Percentiles rank a stretch among this genome's conserved stretches.
Conservation (phyloP, 2,888 invertebrate genomes). For the Cephus sareptanus region DNA sequence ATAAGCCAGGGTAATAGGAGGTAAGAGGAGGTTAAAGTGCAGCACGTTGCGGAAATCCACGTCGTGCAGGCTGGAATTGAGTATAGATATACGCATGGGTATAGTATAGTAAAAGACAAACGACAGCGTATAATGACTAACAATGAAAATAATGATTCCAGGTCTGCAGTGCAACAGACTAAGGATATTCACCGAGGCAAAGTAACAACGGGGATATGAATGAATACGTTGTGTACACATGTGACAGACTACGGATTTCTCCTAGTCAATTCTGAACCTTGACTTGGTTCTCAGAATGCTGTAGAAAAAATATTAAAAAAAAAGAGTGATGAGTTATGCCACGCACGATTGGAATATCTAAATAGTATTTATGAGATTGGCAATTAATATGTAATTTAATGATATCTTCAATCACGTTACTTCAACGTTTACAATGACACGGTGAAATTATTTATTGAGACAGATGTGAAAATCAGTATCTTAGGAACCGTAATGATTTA, state of each 20-base stretch:
- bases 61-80: not conserved
- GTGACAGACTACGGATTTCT: not conserved
- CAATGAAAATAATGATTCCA: not conserved
- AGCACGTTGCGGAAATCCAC: not conserved
- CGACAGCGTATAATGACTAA: not conserved
- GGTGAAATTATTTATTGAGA: not conserved
- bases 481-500: not conserved
- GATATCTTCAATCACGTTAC: not conserved
- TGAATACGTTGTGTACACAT: not conserved
- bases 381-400: not conserved
- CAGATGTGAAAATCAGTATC: not conserved
- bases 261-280: not conserved
- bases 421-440: not conserved
- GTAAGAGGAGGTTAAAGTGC: not conserved
- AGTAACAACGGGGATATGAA: not conserved
- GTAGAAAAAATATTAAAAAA: not conserved
- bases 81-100: not conserved
- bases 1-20: not conserved
- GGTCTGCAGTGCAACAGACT: not conserved
- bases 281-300: not conserved
- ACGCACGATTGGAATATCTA: not conserved
- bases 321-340: not conserved
- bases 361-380: not conserved
- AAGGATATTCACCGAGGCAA: not conserved
- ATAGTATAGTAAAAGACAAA: not conserved